Evolutionary conservation across 92 coral and sea anemone genomes (phyloP).

Genomic region (Metridium senile): DNA sequence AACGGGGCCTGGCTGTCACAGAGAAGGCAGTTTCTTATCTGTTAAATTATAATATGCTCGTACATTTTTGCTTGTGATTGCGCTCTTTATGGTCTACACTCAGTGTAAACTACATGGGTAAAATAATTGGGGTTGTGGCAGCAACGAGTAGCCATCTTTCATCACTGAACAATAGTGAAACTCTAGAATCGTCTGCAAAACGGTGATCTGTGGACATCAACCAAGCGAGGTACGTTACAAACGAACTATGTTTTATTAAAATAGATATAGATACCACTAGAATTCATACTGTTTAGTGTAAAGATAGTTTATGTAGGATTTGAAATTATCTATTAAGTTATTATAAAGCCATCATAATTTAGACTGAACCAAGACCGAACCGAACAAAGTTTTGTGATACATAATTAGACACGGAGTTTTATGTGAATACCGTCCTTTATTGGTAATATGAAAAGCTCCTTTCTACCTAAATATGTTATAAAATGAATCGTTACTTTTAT

Average conservation of each 20-base stretch:
- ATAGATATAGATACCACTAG: neutral
- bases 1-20: neutral
- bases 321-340: neutral
- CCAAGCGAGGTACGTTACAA: neutral
- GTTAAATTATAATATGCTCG: neutral
- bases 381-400: too few relatives aligned
- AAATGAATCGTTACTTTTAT: too few relatives aligned
- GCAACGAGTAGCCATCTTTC: neutral
- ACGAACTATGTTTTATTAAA: neutral
- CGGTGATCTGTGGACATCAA: neutral
- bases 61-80: neutral
- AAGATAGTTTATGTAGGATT: neutral
- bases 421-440: too few relatives aligned
- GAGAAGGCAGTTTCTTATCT: neutral
- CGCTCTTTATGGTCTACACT: neutral
- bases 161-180: neutral
- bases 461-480: too few relatives aligned
- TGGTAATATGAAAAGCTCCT: too few relatives aligned
- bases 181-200: constrained; percentile 6
- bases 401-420: too few relatives aligned
- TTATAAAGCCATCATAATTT: neutral
- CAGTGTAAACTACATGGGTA: neutral
- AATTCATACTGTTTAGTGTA: neutral
- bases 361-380: too few relatives aligned
- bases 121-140: neutral